A percentile compares a stretch with the other conserved stretches of the same genome.
Conservation (phyloP, 2,797 vertebrate genomes). For the Pampus argenteus region DNA sequence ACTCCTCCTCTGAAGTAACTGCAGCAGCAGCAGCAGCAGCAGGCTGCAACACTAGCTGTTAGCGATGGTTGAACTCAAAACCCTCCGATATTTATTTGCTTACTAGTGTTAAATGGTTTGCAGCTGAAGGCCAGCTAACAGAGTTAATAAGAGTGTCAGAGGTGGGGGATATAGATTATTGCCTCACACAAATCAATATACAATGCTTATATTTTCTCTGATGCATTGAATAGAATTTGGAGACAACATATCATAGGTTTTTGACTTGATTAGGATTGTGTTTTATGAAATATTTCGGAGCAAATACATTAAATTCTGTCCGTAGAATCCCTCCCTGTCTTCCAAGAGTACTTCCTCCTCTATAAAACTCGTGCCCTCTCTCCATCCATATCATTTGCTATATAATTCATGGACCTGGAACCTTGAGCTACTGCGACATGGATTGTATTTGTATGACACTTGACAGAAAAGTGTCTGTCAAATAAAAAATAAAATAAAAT, state of each 20-base stretch:
- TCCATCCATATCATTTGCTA: too few relatives aligned
- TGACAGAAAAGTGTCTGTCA: too few relatives aligned
- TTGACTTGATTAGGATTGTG: too few relatives aligned
- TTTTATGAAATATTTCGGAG: constrained; percentile 3
- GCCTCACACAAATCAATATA: constrained; percentile 51
- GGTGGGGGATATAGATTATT: constrained; percentile 30
- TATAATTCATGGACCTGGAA: too few relatives aligned
- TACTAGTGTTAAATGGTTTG: constrained; percentile 64
- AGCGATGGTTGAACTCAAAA: constrained; percentile 50
- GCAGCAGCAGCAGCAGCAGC: constrained; percentile 45
- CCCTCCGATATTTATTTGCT: constrained; percentile 65
- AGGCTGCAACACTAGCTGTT: constrained; percentile 43
- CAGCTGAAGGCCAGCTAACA: constrained; percentile 52
- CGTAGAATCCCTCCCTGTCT: too few relatives aligned
- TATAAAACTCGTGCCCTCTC: too few relatives aligned
- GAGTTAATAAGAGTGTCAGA: constrained; percentile 44
- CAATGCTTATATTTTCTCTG: neutral
- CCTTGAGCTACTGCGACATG: too few relatives aligned
- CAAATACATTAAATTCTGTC: neutral
- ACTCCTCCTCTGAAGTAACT: constrained; percentile 37
- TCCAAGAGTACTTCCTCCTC: too few relatives aligned
- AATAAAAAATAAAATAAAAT: too few relatives aligned
- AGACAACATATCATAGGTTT: too few relatives aligned
- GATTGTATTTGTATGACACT: too few relatives aligned
- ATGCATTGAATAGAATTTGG: constrained; percentile 1